A percentile compares a stretch with the other conserved stretches of the same genome.
phyloP scores from a whole-genome alignment of 2,888 invertebrate species.

The Mesorhabditis sp. region DNA sequence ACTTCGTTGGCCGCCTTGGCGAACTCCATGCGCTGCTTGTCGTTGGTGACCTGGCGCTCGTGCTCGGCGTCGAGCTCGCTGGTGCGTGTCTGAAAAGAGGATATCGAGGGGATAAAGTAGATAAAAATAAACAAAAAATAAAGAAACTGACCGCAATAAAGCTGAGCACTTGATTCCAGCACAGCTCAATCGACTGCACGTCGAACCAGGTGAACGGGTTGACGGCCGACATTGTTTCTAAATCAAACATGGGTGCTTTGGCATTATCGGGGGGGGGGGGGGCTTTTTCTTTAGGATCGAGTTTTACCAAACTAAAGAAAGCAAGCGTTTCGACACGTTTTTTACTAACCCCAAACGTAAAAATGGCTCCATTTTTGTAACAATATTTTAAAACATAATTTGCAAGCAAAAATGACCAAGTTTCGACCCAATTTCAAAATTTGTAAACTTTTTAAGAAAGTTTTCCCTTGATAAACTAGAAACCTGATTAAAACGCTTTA shows the following conservation, averaged over 20 bases:
- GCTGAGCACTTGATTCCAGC: neutral
- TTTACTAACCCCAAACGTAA: too few species aligned
- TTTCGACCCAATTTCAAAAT: too few species aligned
- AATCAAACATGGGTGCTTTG: neutral
- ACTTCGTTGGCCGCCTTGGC: neutral
- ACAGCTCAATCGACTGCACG: neutral
- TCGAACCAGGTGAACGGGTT: conserved; percentile 6
- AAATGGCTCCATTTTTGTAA: too few species aligned
- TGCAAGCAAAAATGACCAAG: too few species aligned
- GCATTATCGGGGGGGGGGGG: too few species aligned
- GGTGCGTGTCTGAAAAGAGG: neutral
- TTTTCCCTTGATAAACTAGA: too few species aligned
- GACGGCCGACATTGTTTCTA: neutral
- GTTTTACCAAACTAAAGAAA: too few species aligned
- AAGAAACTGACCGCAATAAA: neutral
- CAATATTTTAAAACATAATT: too few species aligned
- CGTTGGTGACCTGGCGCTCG: neutral
- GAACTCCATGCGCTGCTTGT: neutral
- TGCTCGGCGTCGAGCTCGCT: neutral
- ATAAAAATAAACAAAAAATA: neutral
- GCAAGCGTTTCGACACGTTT: too few species aligned
- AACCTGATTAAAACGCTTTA: too few species aligned
- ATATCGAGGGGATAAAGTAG: neutral
- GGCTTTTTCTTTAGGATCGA: too few species aligned
- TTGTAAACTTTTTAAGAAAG: too few species aligned